Base-by-base conservation (phyloP, 2,113 vertebrate species). In the Calyptomena viridis region DNA sequence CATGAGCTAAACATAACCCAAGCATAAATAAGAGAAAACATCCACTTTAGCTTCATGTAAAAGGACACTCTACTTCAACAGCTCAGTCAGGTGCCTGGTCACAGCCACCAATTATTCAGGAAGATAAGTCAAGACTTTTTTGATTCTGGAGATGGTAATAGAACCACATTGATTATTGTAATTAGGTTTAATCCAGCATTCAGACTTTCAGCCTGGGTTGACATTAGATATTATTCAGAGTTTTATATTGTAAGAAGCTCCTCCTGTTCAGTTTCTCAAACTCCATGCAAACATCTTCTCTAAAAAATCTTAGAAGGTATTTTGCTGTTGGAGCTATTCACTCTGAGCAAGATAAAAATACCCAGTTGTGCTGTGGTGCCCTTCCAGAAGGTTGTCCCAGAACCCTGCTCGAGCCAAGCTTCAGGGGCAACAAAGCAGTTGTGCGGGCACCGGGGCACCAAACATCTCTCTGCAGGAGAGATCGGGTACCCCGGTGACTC, bases 121-220 rank as follows among this genome's bases (percentile, higher is more conserved):
- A 18, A 87, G 53, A 5, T 56, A 89, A 74, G n/a, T 82, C 40
- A 89, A 89, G 74, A 46, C 79, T 87, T 84, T 79, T 12, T 69
- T 1, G 5, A 66, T 76, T 49, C 33, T 24, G 23, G 23, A 86
- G 23, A 58, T 37, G 64, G 58, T 81, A 91, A 64, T 35, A 84
- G 44, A 94, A 79, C 53, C 9, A 53, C 71, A 79, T 6, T 82
- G 40, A 94, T 82, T 81, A 91, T 82, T 58, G 49, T 69, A 87
- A 94, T 87, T 87, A 95, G 75, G 28, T 62, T 15, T 64, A 94
- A 97, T 73, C n/a, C 53, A 89, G n/a, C 23, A 20, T 60, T 80
- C 46, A 93, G 44, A 37, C 50, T 90, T 78, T 46, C 55, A 66
- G 33, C 68, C 40, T 66, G 49, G 73, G 15, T 22, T 82, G 50